Evolutionary conservation across 30 jellyfish, hydroid and myxozoan species (phyloP).

Genomic region (Pelagia noctiluca): DNA sequence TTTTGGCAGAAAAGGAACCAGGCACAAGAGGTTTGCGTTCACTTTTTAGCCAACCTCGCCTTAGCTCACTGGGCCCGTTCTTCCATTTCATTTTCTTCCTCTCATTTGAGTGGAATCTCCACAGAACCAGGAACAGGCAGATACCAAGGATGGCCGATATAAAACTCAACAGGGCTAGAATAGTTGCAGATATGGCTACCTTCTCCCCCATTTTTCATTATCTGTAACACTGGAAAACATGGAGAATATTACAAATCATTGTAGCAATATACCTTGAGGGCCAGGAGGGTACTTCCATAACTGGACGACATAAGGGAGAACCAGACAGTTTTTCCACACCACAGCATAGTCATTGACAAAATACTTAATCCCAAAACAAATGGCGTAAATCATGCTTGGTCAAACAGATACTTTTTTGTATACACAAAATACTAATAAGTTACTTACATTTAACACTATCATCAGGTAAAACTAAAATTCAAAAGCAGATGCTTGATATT

Average conservation of each 20-base stretch:
- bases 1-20: constrained; percentile 79
- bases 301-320: too few relatives aligned
- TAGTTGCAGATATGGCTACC: constrained; percentile 67
- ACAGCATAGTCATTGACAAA: too few relatives aligned
- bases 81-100: constrained; percentile 57
- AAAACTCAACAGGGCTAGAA: constrained; percentile 71
- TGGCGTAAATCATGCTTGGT: too few relatives aligned
- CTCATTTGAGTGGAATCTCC: constrained; percentile 64
- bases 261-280: neutral
- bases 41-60: constrained; percentile 75
- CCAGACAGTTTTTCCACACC: too few relatives aligned
- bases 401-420: too few relatives aligned
- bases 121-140: constrained; percentile 72
- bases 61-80: constrained; percentile 49
- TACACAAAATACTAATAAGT: too few relatives aligned
- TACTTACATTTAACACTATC: too few relatives aligned
- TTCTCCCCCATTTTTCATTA: constrained; percentile 21
- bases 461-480: too few relatives aligned
- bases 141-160: constrained; percentile 57
- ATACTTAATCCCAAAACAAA: too few relatives aligned
- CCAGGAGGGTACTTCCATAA: too few relatives aligned
- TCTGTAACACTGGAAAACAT: neutral
- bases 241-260: neutral
- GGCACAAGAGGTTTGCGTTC: constrained; percentile 94
- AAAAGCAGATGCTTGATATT: too few relatives aligned